Percentiles rank a stretch among this genome's conserved stretches.
phyloP scores from a whole-genome alignment of 1,140 invertebrate genomes.

The Cyclina sinensis region DNA sequence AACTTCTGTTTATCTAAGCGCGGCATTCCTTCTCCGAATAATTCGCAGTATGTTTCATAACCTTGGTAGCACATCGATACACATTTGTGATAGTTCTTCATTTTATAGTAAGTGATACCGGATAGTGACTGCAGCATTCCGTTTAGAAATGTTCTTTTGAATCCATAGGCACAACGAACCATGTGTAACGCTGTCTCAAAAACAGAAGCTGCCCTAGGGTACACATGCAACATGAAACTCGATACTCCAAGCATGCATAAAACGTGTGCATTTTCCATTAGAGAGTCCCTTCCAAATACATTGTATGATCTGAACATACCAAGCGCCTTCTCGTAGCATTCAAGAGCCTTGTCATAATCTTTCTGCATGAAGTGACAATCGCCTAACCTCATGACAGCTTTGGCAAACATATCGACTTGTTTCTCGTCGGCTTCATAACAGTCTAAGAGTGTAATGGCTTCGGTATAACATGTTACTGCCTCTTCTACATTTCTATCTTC shows the following conservation, averaged over 20 bases:
- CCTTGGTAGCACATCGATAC: conserved; percentile 83
- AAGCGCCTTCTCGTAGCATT: conserved; percentile 82
- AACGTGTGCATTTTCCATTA: conserved; percentile 83
- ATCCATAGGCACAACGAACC: conserved; percentile 78
- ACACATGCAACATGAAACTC: conserved; percentile 85
- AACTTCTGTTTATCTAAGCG: conserved; percentile 81
- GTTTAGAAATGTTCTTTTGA: conserved; percentile 80
- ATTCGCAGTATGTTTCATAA: conserved; percentile 82
- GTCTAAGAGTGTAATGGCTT: conserved; percentile 79
- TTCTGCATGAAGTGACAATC: conserved; percentile 85
- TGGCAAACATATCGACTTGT: conserved; percentile 80
- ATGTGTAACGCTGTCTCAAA: conserved; percentile 83
- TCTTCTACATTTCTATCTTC: conserved; percentile 79
- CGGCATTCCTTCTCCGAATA: conserved; percentile 80
- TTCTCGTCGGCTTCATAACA: conserved; percentile 77
- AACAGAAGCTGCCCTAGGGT: conserved; percentile 81
- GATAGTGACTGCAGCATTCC: conserved; percentile 82
- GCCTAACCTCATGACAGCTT: conserved; percentile 81
- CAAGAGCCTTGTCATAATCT: conserved; percentile 81
- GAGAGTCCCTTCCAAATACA: conserved; percentile 78
- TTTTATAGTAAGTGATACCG: conserved; percentile 84
- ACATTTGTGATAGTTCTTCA: conserved; percentile 84
- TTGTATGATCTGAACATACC: conserved; percentile 76
- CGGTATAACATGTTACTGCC: conserved; percentile 81
- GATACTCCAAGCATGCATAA: conserved; percentile 85